Evolutionary conservation across 2,888 invertebrate species (phyloP).

Genomic region (Epinotia bilunana): DNA sequence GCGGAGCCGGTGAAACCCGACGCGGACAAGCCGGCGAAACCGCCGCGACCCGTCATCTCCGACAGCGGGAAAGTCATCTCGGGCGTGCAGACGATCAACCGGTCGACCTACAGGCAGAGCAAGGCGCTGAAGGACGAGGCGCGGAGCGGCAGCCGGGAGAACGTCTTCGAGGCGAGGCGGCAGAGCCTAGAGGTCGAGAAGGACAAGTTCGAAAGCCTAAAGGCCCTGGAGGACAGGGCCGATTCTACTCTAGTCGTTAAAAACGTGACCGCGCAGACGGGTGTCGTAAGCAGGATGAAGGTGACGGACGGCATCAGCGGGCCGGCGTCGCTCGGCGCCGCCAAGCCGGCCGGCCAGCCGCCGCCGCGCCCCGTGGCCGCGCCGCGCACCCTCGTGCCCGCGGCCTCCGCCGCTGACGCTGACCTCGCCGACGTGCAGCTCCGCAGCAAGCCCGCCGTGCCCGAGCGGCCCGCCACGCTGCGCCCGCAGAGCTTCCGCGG

Average conservation of each 20-base stretch:
- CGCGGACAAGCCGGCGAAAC: slow-evolving; percentile 85
- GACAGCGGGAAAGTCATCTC: slow-evolving; percentile 78
- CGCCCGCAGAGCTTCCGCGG: slow-evolving; percentile 84
- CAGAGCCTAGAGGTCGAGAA: slow-evolving; percentile 84
- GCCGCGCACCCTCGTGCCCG: slow-evolving; percentile 72
- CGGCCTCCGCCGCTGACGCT: slow-evolving; percentile 47
- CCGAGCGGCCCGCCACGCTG: slow-evolving; percentile 90
- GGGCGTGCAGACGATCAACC: slow-evolving; percentile 85
- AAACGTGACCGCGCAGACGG: slow-evolving; percentile 76
- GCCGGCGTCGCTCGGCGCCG: slow-evolving; percentile 67
- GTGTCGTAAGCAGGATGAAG: slow-evolving; percentile 74
- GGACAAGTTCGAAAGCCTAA: slow-evolving; percentile 69
- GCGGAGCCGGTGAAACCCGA: slow-evolving; percentile 61
- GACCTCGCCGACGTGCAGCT: slow-evolving; percentile 77
- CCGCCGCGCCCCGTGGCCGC: slow-evolving; percentile 78
- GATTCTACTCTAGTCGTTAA: slow-evolving; percentile 70
- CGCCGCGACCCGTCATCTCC: slow-evolving; percentile 85
- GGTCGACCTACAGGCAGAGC: slow-evolving; percentile 82
- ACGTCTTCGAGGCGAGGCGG: slow-evolving; percentile 73
- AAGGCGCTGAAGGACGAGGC: slow-evolving; percentile 80
- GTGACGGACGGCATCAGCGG: slow-evolving; percentile 69
- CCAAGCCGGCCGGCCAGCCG: slow-evolving; percentile 83
- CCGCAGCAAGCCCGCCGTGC: slow-evolving; percentile 90
- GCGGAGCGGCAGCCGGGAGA: slow-evolving; percentile 72
- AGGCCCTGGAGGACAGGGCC: slow-evolving; percentile 53